Evolutionary conservation across 2,888 invertebrate species (phyloP).

Genomic region (Acronicta aceris): DNA sequence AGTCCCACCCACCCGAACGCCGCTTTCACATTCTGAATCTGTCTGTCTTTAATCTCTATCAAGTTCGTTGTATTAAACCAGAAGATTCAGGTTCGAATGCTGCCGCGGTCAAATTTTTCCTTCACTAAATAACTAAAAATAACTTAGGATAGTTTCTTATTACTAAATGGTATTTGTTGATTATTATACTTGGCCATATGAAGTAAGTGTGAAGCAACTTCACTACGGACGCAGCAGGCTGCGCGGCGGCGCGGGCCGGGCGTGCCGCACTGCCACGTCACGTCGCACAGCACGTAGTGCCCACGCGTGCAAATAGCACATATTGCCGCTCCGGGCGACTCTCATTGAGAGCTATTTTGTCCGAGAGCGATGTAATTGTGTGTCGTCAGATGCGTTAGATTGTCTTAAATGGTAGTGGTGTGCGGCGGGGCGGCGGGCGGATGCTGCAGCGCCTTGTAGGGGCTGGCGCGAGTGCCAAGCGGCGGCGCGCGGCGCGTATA

Average conservation of each 20-base stretch:
- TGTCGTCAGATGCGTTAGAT: slow-evolving; percentile 53
- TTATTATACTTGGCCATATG: too few species aligned
- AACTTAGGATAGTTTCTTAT: too few species aligned
- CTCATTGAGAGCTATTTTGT: slow-evolving; percentile 61
- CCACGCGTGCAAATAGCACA: slow-evolving; percentile 22
- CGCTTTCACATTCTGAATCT: too few species aligned
- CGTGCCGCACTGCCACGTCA: background rate
- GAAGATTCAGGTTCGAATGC: too few species aligned
- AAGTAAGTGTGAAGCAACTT: too few species aligned
- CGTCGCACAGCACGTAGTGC: background rate
- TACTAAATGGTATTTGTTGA: too few species aligned
- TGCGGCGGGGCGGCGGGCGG: slow-evolving; percentile 25
- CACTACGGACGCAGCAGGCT: too few species aligned
- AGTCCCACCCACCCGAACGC: too few species aligned
- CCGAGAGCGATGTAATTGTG: slow-evolving; percentile 63
- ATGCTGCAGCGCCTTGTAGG: slow-evolving; percentile 57
- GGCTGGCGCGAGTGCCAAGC: slow-evolving; percentile 53
- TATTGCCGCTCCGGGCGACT: slow-evolving; percentile 9
- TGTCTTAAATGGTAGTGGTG: slow-evolving; percentile 71
- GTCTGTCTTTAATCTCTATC: too few species aligned
- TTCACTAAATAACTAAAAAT: too few species aligned
- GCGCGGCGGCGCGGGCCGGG: background rate
- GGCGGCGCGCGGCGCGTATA: slow-evolving; percentile 50
- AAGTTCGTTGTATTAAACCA: too few species aligned
- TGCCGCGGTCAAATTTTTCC: too few species aligned